A percentile compares a stretch with the other conserved stretches of the same genome.
Evolutionary conservation across 2,888 invertebrate genomes (phyloP).

Genomic region (Harmothoe impar): DNA sequence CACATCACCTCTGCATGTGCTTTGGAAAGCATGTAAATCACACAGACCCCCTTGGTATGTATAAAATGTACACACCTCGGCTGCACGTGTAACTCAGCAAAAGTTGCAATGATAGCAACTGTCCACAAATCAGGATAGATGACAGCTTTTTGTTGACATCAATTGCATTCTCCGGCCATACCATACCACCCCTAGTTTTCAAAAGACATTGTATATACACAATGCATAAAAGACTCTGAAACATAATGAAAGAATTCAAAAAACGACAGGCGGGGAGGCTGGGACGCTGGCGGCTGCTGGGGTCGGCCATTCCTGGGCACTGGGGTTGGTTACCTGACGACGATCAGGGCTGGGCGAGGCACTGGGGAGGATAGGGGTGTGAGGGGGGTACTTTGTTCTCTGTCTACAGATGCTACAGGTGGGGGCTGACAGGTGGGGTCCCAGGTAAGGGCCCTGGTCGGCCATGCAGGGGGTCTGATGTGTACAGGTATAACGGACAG

Average conservation of each 20-base stretch:
- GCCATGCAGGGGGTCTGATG: background rate
- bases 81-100: background rate
- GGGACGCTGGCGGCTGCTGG: no score
- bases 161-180: constrained; percentile 15
- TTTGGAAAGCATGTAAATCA: no score
- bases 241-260: constrained; percentile 45
- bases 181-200: background rate
- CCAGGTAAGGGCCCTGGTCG: background rate
- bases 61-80: background rate
- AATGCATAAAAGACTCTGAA: constrained; percentile 43
- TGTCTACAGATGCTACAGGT: constrained; percentile 21
- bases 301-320: constrained; percentile 36
- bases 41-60: no score
- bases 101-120: background rate
- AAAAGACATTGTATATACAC: constrained; percentile 11
- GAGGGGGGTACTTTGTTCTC: background rate
- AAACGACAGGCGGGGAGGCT: background rate
- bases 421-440: background rate
- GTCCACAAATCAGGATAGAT: background rate
- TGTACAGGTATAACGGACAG: no score
- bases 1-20: no score
- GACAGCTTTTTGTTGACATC: background rate
- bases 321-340: constrained; percentile 30
- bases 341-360: background rate
- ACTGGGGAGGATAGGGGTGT: background rate